Conservation (phyloP, 2,113 vertebrate genomes). For the Machaerirhynchus nigripectus region DNA sequence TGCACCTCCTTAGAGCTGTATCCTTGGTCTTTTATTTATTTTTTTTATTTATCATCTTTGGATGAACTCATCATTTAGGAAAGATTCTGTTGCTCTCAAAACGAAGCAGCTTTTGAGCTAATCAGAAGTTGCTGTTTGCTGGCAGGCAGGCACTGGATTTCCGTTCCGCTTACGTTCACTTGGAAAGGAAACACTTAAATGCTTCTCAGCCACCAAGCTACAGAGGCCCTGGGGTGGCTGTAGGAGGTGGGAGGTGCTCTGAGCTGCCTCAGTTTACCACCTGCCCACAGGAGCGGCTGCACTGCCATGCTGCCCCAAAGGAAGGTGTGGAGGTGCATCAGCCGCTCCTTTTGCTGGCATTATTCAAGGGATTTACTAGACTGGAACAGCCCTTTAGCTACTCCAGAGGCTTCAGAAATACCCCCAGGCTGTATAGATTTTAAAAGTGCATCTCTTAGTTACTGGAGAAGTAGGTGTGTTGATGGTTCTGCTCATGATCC, state of each 20-base stretch:
- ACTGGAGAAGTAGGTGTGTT: neutral
- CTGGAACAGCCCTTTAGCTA: neutral
- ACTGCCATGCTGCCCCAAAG: neutral
- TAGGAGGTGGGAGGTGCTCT: neutral
- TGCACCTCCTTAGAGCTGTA: neutral
- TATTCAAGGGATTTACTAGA: neutral
- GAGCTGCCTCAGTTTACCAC: neutral
- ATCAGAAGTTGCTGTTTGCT: neutral
- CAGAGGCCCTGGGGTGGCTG: neutral
- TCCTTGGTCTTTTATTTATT: accelerated
- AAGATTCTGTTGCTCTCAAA: neutral
- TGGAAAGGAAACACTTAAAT: neutral
- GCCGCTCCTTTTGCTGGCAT: neutral
- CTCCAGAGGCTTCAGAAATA: neutral
- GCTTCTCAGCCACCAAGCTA: neutral
- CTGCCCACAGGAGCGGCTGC: neutral
- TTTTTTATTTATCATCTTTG: neutral
- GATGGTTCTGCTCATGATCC: neutral
- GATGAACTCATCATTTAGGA: neutral
- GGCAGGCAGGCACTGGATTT: neutral
- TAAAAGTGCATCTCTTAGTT: neutral
- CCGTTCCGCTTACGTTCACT: neutral
- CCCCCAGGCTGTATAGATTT: neutral
- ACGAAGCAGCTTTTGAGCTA: neutral
- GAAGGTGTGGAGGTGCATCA: neutral